Percentiles rank a stretch among this genome's conserved stretches.
Conservation (phyloP, 2,113 vertebrate genomes). For the Percopsis transmontana region DNA sequence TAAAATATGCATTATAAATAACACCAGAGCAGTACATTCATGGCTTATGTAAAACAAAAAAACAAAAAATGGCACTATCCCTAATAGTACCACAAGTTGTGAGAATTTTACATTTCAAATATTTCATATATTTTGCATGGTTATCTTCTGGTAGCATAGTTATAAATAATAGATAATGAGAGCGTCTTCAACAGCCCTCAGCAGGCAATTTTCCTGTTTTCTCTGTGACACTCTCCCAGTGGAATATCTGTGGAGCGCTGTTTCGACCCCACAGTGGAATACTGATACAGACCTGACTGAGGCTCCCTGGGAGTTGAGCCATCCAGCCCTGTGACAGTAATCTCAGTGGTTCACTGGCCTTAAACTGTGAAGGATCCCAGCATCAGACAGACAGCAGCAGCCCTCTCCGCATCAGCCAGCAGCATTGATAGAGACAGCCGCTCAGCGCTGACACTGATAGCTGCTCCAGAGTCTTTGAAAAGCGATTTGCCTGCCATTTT, state of each 20-base stretch:
- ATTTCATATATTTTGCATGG: neutral
- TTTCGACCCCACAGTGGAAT: constrained; percentile 63
- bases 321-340: constrained; percentile 53
- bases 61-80: neutral
- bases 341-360: constrained; percentile 38
- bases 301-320: constrained; percentile 29
- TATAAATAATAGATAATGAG: neutral
- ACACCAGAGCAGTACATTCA: neutral
- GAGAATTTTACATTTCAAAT: neutral
- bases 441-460: constrained; percentile 78
- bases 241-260: constrained; percentile 48
- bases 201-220: constrained; percentile 43
- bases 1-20: neutral
- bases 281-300: constrained; percentile 50
- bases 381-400: constrained; percentile 36
- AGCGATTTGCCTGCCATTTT: constrained; percentile 67
- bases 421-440: constrained; percentile 72
- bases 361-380: constrained; percentile 49
- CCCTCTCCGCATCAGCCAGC: constrained; percentile 39
- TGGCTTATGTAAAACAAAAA: neutral
- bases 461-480: constrained; percentile 70
- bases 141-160: neutral
- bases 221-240: constrained; percentile 53
- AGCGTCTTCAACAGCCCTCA: neutral
- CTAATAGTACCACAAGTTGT: neutral